A percentile compares a stretch with the other conserved stretches of the same genome.
Evolutionary conservation across 2,888 invertebrate species (phyloP).

Genomic region (Piscicola geometra): DNA sequence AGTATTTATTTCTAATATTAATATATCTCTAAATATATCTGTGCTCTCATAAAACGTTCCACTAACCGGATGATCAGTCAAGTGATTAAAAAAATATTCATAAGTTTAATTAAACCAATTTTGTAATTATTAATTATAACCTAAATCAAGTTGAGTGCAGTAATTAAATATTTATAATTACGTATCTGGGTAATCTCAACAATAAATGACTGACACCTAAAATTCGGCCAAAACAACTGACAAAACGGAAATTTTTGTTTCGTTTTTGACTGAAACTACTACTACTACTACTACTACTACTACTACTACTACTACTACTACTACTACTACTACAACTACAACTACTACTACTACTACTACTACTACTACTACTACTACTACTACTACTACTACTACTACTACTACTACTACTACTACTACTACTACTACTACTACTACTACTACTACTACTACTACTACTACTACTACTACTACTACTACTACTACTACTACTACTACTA

Average conservation of each 20-base stretch:
- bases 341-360: background rate
- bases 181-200: background rate
- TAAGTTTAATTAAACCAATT: too few relatives aligned
- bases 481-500: background rate
- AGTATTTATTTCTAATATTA: too few relatives aligned
- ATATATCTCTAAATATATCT: too few relatives aligned
- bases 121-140: too few relatives aligned
- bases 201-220: background rate
- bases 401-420: slow-evolving; percentile 12
- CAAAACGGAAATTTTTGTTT: background rate
- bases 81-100: too few relatives aligned
- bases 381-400: slow-evolving; percentile 12
- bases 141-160: too few relatives aligned
- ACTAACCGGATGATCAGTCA: too few relatives aligned
- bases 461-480: slow-evolving; percentile 10
- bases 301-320: slow-evolving; percentile 14
- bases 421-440: slow-evolving; percentile 12
- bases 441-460: slow-evolving; percentile 12
- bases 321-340: slow-evolving; percentile 2
- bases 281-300: slow-evolving; percentile 5
- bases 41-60: too few relatives aligned
- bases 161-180: background rate
- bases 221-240: background rate
- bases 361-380: background rate
- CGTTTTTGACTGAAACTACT: background rate